Evolutionary conservation across 2,888 invertebrate species (phyloP).

Genomic region (Drosophila gaucha): DNA sequence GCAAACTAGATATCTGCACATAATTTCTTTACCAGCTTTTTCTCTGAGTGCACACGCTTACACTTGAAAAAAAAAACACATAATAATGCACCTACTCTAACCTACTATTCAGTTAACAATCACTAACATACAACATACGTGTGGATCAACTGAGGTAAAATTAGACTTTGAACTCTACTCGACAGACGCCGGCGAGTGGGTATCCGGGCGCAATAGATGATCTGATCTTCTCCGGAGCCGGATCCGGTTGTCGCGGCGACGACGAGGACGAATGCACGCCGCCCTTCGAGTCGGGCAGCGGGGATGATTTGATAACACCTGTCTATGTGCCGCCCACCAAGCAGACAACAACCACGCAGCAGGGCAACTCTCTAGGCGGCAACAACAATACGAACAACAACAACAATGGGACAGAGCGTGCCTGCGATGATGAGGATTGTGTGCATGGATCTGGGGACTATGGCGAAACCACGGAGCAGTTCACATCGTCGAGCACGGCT

Average conservation of each 20-base stretch:
- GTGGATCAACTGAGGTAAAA: constrained; percentile 74
- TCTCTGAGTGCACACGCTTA: constrained; percentile 3
- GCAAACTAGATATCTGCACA: too few species aligned
- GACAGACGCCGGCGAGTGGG: constrained; percentile 93
- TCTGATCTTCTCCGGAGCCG: constrained; percentile 95
- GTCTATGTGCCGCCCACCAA: constrained; percentile 94
- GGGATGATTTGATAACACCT: constrained; percentile 96
- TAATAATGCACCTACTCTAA: constrained; percentile 38
- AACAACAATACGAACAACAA: constrained; percentile 47
- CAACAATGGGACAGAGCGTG: constrained; percentile 85
- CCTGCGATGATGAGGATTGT: constrained; percentile 95
- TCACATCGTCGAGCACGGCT: constrained; percentile 86
- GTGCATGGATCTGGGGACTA: constrained; percentile 92
- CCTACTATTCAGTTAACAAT: constrained; percentile 51
- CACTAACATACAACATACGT: constrained; percentile 61
- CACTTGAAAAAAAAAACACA: constrained; percentile 6
- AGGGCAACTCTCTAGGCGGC: constrained; percentile 77
- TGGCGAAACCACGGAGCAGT: constrained; percentile 89
- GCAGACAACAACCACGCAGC: constrained; percentile 87
- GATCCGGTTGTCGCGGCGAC: constrained; percentile 95
- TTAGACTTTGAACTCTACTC: constrained; percentile 78
- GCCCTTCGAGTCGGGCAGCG: constrained; percentile 92
- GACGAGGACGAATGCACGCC: constrained; percentile 97
- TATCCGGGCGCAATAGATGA: constrained; percentile 93
- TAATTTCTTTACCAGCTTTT: too few species aligned